Conservation (phyloP, 2,113 vertebrate genomes). For the Chloebia gouldiae region DNA sequence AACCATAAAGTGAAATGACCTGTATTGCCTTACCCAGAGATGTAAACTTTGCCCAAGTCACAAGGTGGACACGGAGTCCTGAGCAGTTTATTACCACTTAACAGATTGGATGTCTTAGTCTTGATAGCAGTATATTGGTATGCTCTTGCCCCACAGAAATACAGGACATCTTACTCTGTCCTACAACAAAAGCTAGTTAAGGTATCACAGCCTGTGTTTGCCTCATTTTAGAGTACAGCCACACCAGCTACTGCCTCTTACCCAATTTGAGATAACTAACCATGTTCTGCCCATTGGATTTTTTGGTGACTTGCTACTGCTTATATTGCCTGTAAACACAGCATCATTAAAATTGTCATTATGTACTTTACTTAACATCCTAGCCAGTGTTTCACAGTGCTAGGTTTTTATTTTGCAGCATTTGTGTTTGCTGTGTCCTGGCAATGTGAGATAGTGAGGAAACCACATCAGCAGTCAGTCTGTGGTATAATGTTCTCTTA, state of each 20-base stretch:
- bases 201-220: not conserved
- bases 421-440: not conserved
- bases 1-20: not conserved
- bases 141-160: not conserved
- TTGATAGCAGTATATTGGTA: not conserved
- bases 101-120: not conserved
- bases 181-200: not conserved
- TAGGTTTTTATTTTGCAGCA: not conserved
- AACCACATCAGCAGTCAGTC: not conserved
- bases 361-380: not conserved
- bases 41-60: not conserved
- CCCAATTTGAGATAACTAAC: rapidly evolving
- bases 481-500: not conserved
- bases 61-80: rapidly evolving
- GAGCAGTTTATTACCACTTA: not conserved
- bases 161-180: not conserved
- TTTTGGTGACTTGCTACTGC: not conserved
- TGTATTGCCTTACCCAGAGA: not conserved
- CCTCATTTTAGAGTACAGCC: not conserved
- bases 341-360: not conserved
- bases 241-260: not conserved
- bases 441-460: not conserved
- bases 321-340: not conserved
- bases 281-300: not conserved
- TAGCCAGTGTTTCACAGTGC: not conserved